Percentiles rank a stretch among this genome's conserved stretches.
Evolutionary conservation across 2,888 invertebrate genomes (phyloP).

Genomic region (Dendrolimus pini): DNA sequence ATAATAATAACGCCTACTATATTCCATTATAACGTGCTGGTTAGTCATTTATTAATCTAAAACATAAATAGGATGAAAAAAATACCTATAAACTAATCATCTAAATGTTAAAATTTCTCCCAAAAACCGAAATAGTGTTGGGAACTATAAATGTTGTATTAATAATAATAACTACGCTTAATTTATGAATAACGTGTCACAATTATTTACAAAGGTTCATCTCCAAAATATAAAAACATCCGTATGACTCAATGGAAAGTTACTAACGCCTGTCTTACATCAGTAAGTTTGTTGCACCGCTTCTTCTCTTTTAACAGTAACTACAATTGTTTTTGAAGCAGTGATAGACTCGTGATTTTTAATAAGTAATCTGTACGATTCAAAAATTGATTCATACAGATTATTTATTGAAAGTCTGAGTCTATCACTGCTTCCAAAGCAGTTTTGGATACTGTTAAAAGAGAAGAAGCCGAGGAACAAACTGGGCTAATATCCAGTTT

Average conservation of each 20-base stretch:
- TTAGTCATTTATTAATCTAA: constrained; percentile 43
- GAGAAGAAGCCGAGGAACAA: too few relatives aligned
- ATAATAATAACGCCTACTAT: constrained; percentile 23
- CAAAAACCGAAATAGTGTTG: constrained; percentile 17
- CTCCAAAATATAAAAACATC: not conserved
- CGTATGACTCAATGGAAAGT: constrained; percentile 9
- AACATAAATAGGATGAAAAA: constrained; percentile 54
- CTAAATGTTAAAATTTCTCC: constrained; percentile 41
- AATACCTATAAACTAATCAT: constrained; percentile 31
- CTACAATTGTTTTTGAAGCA: too few relatives aligned
- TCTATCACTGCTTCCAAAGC: too few relatives aligned
- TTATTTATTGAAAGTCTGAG: too few relatives aligned
- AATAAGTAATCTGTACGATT: too few relatives aligned
- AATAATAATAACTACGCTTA: constrained; percentile 10
- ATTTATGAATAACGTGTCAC: constrained; percentile 9
- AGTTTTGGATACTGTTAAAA: too few relatives aligned
- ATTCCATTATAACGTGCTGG: constrained; percentile 42
- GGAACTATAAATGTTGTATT: constrained; percentile 16
- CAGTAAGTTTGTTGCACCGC: too few relatives aligned
- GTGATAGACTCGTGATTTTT: too few relatives aligned
- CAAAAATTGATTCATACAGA: too few relatives aligned
- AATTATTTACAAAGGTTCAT: not conserved
- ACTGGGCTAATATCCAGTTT: too few relatives aligned
- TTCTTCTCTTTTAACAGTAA: too few relatives aligned
- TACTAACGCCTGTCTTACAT: too few relatives aligned